Evolutionary conservation across 2,888 invertebrate genomes (phyloP), one percentile per base, ranked within the genome.

Genomic region (Platycheirus albimanus): DNA sequence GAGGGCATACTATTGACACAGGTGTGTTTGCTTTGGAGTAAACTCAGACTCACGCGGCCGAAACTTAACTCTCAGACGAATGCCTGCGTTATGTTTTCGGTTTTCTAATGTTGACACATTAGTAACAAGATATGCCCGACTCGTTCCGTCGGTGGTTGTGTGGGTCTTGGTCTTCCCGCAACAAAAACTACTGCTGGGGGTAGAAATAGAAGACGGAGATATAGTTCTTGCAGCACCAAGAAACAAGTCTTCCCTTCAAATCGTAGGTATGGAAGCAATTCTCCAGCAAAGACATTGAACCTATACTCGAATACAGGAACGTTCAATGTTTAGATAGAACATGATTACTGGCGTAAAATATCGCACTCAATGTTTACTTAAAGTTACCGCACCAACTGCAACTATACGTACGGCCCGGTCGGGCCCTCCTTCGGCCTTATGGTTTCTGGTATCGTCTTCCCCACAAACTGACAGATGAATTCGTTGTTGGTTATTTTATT

Each of bases 1-100:
- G 47, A 47, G 47, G 52, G 24, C 86, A 83, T 51, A 75, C 85
- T 88, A 87, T 89, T 88, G 88, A 89, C 89, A 89, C 88, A 88
- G 88, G 88, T 88, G 88, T 87, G 85, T 86, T 85, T 76, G 47
- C 63, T 71, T 84, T 79, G 58, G 83, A 85, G 81, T 81, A 81
- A 81, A 81, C 71, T 77, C 77, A 77, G 77, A 77, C 71, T 81
- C 81, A 81, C 76, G 77, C 80, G 69, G 51, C 45, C 30, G 67
- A 75, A 8, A 28, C 58, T 66, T 4, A 24, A 24, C 74, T 58
- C 54, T 85, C 84, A 79, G 72, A 64, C 79, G 52, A 75, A 81
- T 85, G 87, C 79, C 76, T 84, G 81, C 84, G 84, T 87, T 87
- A 85, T 87, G 85, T 86, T 87, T 85, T 86, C 86, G 85, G 80